phyloP scores from a whole-genome alignment of 2,797 vertebrate species.

The Mus minutoides region DNA sequence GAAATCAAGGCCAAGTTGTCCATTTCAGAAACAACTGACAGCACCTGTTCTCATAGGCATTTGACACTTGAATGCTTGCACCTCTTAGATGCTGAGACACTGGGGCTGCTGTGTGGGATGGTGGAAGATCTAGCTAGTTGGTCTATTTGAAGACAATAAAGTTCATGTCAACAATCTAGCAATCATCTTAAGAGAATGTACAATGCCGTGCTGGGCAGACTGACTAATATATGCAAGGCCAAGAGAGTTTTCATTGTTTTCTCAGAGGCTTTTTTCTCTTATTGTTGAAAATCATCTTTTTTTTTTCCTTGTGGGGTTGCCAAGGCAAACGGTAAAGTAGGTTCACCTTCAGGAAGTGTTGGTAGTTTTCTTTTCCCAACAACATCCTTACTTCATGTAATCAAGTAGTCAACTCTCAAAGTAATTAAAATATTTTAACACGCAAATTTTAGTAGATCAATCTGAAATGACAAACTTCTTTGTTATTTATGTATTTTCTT shows the following conservation, averaged over 20 bases:
- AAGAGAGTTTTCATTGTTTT: neutral
- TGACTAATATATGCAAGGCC: neutral
- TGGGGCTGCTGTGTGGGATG: neutral
- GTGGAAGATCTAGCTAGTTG: neutral
- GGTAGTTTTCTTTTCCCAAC: neutral
- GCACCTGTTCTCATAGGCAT: neutral
- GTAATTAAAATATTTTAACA: neutral
- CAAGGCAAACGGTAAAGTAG: neutral
- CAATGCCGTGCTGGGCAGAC: neutral
- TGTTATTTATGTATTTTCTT: neutral
- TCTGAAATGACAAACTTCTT: neutral
- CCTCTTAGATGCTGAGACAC: neutral
- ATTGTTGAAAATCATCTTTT: neutral
- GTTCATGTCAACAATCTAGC: neutral
- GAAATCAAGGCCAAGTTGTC: neutral
- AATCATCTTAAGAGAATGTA: neutral
- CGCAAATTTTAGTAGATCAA: neutral
- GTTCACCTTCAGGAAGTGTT: neutral
- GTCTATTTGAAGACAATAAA: neutral
- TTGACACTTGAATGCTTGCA: neutral
- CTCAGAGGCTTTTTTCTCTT: neutral
- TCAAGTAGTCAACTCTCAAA: neutral
- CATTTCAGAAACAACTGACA: neutral
- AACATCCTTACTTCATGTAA: neutral
- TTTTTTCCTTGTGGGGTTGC: neutral